Base-by-base conservation (phyloP, 2,797 vertebrate species). In the Okamejei kenojei region DNA sequence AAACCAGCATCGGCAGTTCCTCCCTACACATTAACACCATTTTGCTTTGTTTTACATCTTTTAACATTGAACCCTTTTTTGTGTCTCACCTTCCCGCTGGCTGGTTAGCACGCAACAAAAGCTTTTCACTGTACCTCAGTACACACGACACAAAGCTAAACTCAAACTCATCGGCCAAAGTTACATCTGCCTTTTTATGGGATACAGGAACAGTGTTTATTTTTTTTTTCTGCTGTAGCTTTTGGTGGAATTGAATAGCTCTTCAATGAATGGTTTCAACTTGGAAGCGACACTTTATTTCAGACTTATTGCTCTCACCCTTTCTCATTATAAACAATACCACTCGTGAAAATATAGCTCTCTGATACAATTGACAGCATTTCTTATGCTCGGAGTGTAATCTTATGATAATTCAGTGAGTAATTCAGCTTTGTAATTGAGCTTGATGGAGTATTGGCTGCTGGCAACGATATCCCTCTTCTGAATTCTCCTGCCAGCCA, bases 371-470 rank as follows among this genome's bases (percentile, higher is more conserved):
- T 86, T 63, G 58, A 29, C 29, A 65, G 82, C 82, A 65, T 86
- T 86, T 65, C 61, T 86, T 86, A 86, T 65, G 61, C 82, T 86
- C 63, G 32, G 29, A 32, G 32, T 29, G 82, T 63, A 63, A 86
- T 63, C 63, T 63, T n/a, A 88, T n/a, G 63, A 19, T 88, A 32
- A 88, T 88, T 35, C 63, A 88, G 35, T 88, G 17, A 21, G n/a
- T 23, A 82, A 4, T 82, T 15, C 38, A 65, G n/a, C n/a, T 35
- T 68, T 68, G n/a, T 68, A 88, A 88, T 88, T 88, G 84, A 32
- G 65, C 84, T 88, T 88, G 61, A 88, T 68, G n/a, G n/a, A 88
- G 63, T 88, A 63, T 68, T 32, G 32, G 29, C 84, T 88, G n/a
- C 84, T 68, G 63, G 84, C 84, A 88, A 8, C 35, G 63, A 88